Percentiles rank a stretch among this genome's conserved stretches.
phyloP scores from a whole-genome alignment of 2,113 vertebrate species.

The Hepsetus odoe region DNA sequence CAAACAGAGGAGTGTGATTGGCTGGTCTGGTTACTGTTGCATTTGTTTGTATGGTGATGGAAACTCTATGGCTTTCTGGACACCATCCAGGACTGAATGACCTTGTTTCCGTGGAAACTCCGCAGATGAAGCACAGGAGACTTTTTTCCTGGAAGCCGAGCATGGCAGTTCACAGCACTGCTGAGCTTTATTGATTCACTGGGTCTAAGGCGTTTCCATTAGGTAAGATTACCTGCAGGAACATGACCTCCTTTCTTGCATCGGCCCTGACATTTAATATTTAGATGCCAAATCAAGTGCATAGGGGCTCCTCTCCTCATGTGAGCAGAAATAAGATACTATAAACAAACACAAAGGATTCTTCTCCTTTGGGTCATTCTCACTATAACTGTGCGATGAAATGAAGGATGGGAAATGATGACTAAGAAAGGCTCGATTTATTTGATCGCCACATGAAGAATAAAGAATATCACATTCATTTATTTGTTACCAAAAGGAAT shows the following conservation, averaged over 20 bases:
- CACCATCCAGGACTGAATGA: conserved; percentile 37
- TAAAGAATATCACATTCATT: too few species aligned
- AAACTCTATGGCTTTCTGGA: conserved; percentile 44
- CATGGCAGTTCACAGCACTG: neutral
- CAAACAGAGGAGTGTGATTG: conserved; percentile 2
- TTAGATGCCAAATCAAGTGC: conserved; percentile 17
- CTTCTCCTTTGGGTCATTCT: neutral
- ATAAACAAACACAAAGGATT: neutral
- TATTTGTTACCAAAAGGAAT: too few species aligned
- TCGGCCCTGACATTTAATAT: conserved; percentile 31
- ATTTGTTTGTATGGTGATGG: conserved; percentile 31
- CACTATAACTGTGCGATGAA: neutral
- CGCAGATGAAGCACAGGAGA: conserved; percentile 33
- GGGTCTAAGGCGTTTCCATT: conserved; percentile 47
- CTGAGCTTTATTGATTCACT: conserved; percentile 48
- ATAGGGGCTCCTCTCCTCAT: neutral
- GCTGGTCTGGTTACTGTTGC: conserved; percentile 5
- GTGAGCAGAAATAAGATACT: conserved; percentile 3
- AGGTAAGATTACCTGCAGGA: conserved; percentile 39
- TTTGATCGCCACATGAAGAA: too few species aligned
- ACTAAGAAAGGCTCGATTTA: too few species aligned
- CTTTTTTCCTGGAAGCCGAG: conserved; percentile 43
- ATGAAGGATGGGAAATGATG: neutral
- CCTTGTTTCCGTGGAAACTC: conserved; percentile 49
- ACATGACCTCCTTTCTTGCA: conserved; percentile 30